A percentile compares a stretch with the other conserved stretches of the same genome.
Conservation (phyloP, 2,113 vertebrate species). For the Notiomystis cincta region DNA sequence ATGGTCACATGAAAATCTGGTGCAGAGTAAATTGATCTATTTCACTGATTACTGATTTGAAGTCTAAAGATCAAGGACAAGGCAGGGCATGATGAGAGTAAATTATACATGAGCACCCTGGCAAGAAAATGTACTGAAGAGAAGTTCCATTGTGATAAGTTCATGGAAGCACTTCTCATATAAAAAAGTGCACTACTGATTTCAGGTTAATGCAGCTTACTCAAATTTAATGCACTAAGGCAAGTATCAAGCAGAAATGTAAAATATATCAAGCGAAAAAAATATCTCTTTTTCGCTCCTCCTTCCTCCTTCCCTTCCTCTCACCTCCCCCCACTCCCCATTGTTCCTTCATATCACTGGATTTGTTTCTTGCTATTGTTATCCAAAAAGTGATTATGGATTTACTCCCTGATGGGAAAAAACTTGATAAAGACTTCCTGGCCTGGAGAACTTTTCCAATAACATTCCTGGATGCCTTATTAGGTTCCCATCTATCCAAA, state of each 20-base stretch:
- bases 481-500: not conserved
- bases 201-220: not conserved
- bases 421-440: slow-evolving; percentile 36
- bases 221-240: not conserved
- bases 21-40: not conserved
- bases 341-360: not conserved
- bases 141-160: not conserved
- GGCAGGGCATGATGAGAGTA: not conserved
- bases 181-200: not conserved
- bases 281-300: not conserved
- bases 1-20: not conserved
- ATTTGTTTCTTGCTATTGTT: not conserved
- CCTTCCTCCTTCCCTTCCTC: not conserved
- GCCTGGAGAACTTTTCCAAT: not conserved
- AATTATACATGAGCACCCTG: not conserved
- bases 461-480: not conserved
- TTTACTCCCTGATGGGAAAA: not conserved
- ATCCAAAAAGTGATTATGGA: not conserved
- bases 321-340: rapidly evolving
- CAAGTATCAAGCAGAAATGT: not conserved
- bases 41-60: not conserved
- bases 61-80: not conserved
- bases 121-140: not conserved
- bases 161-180: not conserved
- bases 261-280: not conserved